Percentiles rank a stretch among this genome's conserved stretches.
These are phyloP conservation scores for Tonatia bakeri DNA, from an alignment of 2,113 vertebrate species.

Conservation along the genomic window DNA sequence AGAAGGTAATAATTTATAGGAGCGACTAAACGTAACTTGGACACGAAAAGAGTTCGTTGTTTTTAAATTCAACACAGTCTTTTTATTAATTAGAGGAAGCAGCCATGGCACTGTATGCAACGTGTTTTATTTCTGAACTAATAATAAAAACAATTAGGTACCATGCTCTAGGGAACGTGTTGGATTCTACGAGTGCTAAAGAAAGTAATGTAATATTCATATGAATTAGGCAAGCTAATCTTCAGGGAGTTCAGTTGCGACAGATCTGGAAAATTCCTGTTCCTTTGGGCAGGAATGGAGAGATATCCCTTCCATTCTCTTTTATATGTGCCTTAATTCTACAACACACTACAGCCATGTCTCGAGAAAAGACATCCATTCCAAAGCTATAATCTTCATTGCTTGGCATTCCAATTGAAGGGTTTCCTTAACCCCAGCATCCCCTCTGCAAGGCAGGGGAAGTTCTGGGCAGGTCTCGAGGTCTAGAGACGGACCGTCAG, in stretches of 20 bases:
- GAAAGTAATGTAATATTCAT: neutral
- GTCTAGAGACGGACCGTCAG: neutral
- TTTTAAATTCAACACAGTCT: slow-evolving; percentile 53
- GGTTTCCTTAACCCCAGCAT: neutral
- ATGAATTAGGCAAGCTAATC: neutral
- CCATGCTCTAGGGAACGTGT: neutral
- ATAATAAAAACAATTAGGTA: slow-evolving; percentile 42
- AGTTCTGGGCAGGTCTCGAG: neutral
- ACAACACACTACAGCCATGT: neutral
- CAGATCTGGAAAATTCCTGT: neutral
- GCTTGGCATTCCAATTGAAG: neutral
- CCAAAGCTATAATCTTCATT: neutral
- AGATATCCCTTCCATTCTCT: neutral
- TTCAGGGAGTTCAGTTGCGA: neutral
- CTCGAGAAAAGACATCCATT: neutral
- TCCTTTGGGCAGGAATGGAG: neutral
- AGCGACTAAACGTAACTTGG: slow-evolving; percentile 55
- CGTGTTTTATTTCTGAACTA: slow-evolving; percentile 48
- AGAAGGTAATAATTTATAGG: slow-evolving; percentile 69
- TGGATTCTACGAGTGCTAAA: neutral
- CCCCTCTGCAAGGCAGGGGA: neutral
- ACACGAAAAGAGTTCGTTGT: slow-evolving; percentile 60
- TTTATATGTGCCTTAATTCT: neutral
- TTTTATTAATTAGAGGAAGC: slow-evolving; percentile 65
- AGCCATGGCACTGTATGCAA: slow-evolving; percentile 28